These are phyloP conservation scores for Parazoanthus swiftii DNA, from an alignment of 92 coral and sea anemone species.

Conservation along the genomic window DNA sequence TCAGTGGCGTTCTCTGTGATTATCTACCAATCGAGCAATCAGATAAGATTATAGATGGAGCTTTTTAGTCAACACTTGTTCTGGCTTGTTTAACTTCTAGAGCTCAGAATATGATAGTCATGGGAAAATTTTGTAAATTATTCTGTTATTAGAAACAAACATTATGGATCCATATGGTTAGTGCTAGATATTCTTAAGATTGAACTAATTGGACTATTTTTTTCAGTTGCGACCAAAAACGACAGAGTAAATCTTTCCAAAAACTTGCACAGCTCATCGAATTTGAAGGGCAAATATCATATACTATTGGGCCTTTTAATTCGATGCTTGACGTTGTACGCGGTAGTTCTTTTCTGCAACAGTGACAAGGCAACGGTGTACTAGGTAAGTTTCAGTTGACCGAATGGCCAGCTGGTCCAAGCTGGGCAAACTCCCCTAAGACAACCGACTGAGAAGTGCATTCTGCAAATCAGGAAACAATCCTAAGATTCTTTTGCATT, in stretches of 20 bases:
- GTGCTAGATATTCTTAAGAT: neutral
- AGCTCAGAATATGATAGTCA: slow-evolving; percentile 26
- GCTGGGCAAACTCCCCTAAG: neutral
- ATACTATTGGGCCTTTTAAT: no score
- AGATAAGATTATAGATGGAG: slow-evolving; percentile 22
- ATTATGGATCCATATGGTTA: neutral
- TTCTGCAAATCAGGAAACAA: neutral
- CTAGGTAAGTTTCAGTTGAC: no score
- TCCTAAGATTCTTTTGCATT: neutral
- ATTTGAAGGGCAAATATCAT: no score
- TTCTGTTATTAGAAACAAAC: neutral
- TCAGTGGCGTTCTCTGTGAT: neutral
- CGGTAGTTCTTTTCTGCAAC: neutral
- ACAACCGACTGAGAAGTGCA: no score
- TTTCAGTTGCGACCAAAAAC: neutral
- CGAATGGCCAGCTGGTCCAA: neutral
- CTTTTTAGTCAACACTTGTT: slow-evolving; percentile 21
- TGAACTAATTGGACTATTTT: neutral
- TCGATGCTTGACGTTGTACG: no score
- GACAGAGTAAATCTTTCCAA: neutral
- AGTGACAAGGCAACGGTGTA: neutral
- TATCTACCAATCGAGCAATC: slow-evolving; percentile 26
- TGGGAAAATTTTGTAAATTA: neutral
- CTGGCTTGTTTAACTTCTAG: neutral
- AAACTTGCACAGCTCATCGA: neutral